Percentiles rank a stretch among this genome's conserved stretches.
Conservation (phyloP, 2,113 vertebrate species). For the Notiomystis cincta region DNA sequence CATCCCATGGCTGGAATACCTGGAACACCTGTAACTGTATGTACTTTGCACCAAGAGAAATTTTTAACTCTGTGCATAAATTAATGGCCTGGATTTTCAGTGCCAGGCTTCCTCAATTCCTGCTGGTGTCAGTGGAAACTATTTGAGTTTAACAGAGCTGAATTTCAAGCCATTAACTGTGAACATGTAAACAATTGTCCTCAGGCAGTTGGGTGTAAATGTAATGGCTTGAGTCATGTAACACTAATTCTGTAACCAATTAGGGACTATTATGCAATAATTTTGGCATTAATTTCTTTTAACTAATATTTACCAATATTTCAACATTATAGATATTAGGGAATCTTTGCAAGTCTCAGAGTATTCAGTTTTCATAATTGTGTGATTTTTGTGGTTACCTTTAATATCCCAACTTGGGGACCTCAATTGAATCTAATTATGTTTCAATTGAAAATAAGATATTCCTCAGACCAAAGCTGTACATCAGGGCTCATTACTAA, state of each 20-base stretch:
- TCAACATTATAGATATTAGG: neutral
- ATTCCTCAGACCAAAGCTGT: conserved; percentile 51
- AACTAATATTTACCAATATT: neutral
- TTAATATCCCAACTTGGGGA: conserved; percentile 49
- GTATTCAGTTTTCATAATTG: conserved; percentile 58
- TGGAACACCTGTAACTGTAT: neutral
- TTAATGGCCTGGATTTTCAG: neutral
- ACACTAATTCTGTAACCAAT: neutral
- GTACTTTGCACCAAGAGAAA: neutral
- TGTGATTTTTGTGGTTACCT: conserved; percentile 38
- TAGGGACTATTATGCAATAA: neutral
- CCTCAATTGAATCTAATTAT: conserved; percentile 65
- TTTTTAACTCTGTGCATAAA: neutral
- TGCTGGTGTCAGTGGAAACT: neutral
- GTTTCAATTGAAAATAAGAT: conserved; percentile 66
- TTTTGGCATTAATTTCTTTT: neutral
- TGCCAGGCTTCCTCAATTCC: neutral
- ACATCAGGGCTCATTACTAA: conserved; percentile 71
- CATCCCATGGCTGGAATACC: neutral
- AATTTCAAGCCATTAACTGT: neutral
- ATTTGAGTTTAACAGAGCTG: neutral
- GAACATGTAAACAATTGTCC: conserved; percentile 3
- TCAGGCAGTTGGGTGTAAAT: neutral
- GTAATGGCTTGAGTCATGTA: neutral
- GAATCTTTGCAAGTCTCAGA: neutral